Base-by-base conservation (phyloP, 2,797 vertebrate species). In the Clamator glandarius region DNA sequence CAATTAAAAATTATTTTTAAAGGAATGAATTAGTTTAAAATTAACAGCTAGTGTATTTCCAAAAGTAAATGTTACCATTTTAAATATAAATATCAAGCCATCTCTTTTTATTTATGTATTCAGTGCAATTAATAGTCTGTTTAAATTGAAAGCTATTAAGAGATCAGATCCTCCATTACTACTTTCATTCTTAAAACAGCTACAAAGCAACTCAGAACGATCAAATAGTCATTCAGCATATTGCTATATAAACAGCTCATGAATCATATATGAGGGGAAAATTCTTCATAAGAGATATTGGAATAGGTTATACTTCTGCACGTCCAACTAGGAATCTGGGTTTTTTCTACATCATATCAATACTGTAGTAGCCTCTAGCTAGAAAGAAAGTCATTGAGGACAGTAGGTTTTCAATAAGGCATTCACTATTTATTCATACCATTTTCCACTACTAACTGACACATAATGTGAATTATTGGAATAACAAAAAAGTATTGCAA, bases 231-330 rank as follows among this genome's bases (percentile, higher is more conserved):
- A 57, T 58, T 91, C 36, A 41, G 44, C 59, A 52, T 94, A 79
- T 84, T 74, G 62, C 59, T 90, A 8, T 76, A 86, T 91, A 93
- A 94, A 88, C 92, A 88, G 63, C n/a, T 91, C 23, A 35, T 94
- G 41, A 95, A 93, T 96, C 91, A 91, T 90, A 86, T 70, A 88
- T 70, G 59, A 88, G 25, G 63, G n/a, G 50, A 77, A 91, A 79
- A 28, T 84, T 50, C 36, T 75, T 73, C 51, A 23, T n/a, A 41
- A 80, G 91, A 94, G 93, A 76, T 79, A 83, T 10, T 83, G 81
- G 36, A 84, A 74, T 66, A 89, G 8, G 19, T 67, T 83, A 90
- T 84, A 31, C 0, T 90, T 76, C 52, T 91, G 50, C n/a, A 87
- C 81, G 36, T 29, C 83, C 73, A 86, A 69, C 46, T 68, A 80